Evolutionary conservation across 2,113 vertebrate species (phyloP), one percentile per base, ranked within the genome.

Genomic region (Neotoma lepida): DNA sequence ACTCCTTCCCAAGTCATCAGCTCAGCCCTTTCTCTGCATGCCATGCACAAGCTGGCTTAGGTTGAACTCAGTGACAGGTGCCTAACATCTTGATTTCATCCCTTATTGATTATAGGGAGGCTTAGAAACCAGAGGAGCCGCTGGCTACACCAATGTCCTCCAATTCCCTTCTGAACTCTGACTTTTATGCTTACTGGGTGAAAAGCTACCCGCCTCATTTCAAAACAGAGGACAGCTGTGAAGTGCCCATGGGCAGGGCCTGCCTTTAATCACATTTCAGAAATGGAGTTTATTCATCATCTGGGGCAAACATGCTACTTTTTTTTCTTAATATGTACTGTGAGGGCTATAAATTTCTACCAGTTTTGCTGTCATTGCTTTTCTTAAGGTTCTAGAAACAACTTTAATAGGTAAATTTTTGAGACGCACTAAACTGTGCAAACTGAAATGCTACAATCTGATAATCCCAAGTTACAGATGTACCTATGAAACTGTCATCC

Each of bases 271-370:
- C 39, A 81, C 35, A 58, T 74, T 81, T 89, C 77, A 94, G 73
- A 86, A 92, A 92, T 44, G 14, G 4, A 78, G 18, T 22, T 80
- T 92, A 58, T 66, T 96, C 92, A 86, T 66, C 63, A 35, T 64
- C 88, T 56, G 46, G 24, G 35, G 28, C 24, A 78, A 61, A 74
- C 15, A 39, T 44, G 28, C 26, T 81, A 39, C 22, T 66, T 14
- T 89, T 70, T 76, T 73, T 26, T 5, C 56, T 68, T 74, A 64
- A 74, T n/a, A 24, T 74, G 56, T 78, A 63, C 33, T 44, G 17
- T 13, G 2, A 94, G 20, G 56, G 4, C 49, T n/a, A 56, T 30
- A 90, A 17, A 89, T 86, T 81, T 89, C 54, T 90, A 66, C 54
- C 0, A 17, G 33, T 5, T 13, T 70, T n/a, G 35, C 9, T 91